Percentiles rank a stretch among this genome's conserved stretches.
phyloP scores from a whole-genome alignment of 2,797 vertebrate genomes.

The Acanthopagrus latus region DNA sequence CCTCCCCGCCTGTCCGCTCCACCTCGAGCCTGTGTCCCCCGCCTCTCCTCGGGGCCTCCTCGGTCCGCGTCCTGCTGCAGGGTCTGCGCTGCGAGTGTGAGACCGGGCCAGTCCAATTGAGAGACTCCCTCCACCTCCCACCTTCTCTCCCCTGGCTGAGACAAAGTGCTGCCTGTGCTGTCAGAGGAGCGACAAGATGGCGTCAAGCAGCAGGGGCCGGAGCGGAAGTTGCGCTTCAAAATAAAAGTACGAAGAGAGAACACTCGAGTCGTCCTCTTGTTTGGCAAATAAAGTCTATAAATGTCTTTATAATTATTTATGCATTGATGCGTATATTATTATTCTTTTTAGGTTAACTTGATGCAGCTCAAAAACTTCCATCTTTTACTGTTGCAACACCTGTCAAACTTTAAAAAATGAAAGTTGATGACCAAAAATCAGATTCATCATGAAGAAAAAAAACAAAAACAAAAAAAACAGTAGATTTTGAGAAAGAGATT shows the following conservation, averaged over 20 bases:
- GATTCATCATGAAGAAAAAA: no score
- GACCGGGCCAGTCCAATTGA: slow-evolving; percentile 48
- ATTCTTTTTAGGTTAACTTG: no score
- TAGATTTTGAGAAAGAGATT: no score
- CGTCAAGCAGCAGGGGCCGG: accelerated
- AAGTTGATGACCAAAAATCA: no score
- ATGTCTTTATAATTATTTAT: no score
- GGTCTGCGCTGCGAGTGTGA: slow-evolving; percentile 33
- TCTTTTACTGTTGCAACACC: no score
- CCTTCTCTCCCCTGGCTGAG: slow-evolving; percentile 35
- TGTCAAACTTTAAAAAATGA: no score
- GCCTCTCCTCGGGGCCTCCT: slow-evolving; percentile 1
- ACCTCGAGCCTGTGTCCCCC: not conserved
- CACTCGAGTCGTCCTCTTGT: no score
- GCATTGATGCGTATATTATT: no score
- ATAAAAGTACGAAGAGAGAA: not conserved
- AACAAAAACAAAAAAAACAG: no score
- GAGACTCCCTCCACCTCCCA: slow-evolving; percentile 35
- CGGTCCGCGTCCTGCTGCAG: slow-evolving; percentile 18
- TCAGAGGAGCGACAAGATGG: not conserved
- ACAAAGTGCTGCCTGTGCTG: slow-evolving; percentile 73
- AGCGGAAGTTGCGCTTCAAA: slow-evolving; percentile 15
- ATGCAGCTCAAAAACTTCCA: no score
- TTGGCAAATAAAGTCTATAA: no score
- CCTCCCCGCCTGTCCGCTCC: not conserved